These are phyloP conservation scores for Acronicta leporina DNA, from an alignment of 2,888 invertebrate species.

Conservation along the genomic window DNA sequence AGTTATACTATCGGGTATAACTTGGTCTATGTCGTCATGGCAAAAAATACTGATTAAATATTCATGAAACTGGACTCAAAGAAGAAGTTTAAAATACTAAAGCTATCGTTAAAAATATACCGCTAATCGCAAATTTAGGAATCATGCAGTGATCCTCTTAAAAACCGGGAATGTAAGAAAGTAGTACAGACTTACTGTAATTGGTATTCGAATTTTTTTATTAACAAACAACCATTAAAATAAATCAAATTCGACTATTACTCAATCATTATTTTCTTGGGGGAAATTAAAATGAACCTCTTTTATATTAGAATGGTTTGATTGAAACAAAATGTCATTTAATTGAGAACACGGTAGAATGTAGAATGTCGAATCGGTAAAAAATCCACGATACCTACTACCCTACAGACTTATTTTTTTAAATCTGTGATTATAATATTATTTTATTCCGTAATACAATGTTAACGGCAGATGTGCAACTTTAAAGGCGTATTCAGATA, in stretches of 20 bases:
- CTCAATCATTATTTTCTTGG: background rate
- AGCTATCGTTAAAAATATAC: slow-evolving; percentile 1
- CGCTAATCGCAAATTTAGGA: slow-evolving; percentile 1
- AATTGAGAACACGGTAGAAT: slow-evolving; percentile 22
- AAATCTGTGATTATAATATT: slow-evolving; percentile 27
- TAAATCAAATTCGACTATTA: slow-evolving; percentile 9
- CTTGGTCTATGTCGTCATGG: background rate
- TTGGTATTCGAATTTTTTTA: slow-evolving; percentile 5
- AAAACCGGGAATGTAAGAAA: slow-evolving; percentile 38
- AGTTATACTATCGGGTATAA: slow-evolving; percentile 1
- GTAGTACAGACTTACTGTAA: slow-evolving; percentile 7
- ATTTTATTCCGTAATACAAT: slow-evolving; percentile 48
- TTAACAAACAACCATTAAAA: background rate
- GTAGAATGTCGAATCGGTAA: slow-evolving; percentile 27
- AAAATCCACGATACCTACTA: slow-evolving; percentile 13
- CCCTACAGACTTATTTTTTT: slow-evolving; percentile 16
- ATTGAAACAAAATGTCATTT: slow-evolving; percentile 1
- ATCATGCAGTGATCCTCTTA: slow-evolving; percentile 19
- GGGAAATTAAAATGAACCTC: background rate
- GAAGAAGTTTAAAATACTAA: slow-evolving; percentile 5
- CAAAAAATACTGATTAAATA: slow-evolving; percentile 24
- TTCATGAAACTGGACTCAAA: slow-evolving; percentile 16
- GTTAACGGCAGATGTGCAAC: slow-evolving; percentile 31
- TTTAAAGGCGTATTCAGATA: background rate
- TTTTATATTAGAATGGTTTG: background rate